Conservation (phyloP, 2,797 vertebrate genomes). For the Lutjanus argentimaculatus region DNA sequence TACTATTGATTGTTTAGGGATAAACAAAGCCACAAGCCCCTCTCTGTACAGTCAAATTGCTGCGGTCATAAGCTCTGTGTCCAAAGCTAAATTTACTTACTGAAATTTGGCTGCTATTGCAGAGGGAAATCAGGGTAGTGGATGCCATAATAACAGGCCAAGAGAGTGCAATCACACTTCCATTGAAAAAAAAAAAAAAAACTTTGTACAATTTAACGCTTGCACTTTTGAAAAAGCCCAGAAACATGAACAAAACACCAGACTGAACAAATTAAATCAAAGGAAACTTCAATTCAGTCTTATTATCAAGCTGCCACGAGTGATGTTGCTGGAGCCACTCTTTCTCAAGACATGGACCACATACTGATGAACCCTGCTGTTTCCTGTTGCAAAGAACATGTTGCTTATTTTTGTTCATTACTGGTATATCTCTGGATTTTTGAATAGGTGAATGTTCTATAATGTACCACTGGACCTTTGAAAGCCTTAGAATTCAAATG, state of each 20-base stretch:
- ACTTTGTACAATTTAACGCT: background rate
- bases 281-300: background rate
- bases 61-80: too few species aligned
- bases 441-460: background rate
- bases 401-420: background rate
- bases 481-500: background rate
- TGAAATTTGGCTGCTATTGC: background rate
- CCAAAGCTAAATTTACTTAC: background rate
- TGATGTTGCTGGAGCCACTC: background rate
- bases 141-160: background rate
- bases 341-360: background rate
- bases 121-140: background rate
- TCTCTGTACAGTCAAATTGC: background rate
- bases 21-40: background rate
- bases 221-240: background rate
- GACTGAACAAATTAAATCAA: background rate
- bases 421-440: background rate
- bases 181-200: background rate
- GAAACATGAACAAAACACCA: background rate
- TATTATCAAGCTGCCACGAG: background rate
- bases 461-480: background rate
- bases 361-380: background rate
- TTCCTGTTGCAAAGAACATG: background rate
- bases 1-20: background rate
- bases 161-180: background rate